Evolutionary conservation across 2,113 vertebrate species (phyloP).

Genomic region (Scortum barcoo): DNA sequence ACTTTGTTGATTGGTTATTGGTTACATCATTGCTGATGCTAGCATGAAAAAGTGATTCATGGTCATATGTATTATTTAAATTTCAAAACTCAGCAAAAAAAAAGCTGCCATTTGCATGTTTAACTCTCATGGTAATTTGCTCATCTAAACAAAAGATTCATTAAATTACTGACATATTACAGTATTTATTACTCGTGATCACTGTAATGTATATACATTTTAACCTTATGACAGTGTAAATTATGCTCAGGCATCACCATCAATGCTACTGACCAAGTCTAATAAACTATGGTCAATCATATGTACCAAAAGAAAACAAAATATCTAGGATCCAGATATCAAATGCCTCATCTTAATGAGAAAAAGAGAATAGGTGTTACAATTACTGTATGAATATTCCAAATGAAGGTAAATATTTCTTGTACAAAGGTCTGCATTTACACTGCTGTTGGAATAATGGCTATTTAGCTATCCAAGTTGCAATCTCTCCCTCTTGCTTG

Average conservation of each 20-base stretch:
- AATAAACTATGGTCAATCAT: background rate
- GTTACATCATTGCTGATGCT: conserved; percentile 28
- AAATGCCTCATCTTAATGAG: background rate
- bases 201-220: background rate
- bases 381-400: background rate
- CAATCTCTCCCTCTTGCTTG: background rate
- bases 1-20: conserved; percentile 44
- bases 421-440: background rate
- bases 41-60: conserved; percentile 32
- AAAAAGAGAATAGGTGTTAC: background rate
- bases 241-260: too few species aligned
- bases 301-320: background rate
- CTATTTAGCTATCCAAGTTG: too few species aligned
- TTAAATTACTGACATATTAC: background rate
- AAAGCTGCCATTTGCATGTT: conserved; percentile 39
- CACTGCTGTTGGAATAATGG: background rate
- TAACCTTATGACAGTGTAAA: background rate
- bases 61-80: conserved; percentile 34
- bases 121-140: background rate
- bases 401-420: background rate
- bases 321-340: background rate
- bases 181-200: background rate
- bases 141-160: background rate
- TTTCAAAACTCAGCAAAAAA: conserved; percentile 24
- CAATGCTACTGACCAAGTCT: too few species aligned